These are phyloP conservation scores for Callocephalon fimbriatum DNA, from an alignment of 2,113 vertebrate species.

Conservation along the genomic window DNA sequence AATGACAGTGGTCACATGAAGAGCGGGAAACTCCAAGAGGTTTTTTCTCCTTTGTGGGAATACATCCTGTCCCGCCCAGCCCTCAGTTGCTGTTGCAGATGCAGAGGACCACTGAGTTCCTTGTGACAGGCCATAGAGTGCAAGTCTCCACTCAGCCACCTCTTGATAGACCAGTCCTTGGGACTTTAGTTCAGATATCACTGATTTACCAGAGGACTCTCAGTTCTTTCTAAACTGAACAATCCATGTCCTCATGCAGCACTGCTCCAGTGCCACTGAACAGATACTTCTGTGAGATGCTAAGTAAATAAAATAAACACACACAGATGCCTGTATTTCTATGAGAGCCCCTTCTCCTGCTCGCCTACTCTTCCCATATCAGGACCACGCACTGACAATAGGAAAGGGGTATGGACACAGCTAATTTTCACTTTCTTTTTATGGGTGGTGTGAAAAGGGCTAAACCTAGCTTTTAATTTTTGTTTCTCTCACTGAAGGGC, in stretches of 20 bases:
- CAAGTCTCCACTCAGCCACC: rapidly evolving
- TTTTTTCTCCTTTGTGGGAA: neutral
- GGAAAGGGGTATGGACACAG: neutral
- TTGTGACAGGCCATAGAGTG: neutral
- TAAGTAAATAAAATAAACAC: neutral
- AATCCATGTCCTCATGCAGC: neutral
- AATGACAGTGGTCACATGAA: neutral
- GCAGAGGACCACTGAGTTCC: neutral
- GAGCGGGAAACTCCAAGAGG: neutral
- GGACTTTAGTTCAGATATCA: neutral
- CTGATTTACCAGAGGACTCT: neutral
- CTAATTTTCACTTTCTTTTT: neutral
- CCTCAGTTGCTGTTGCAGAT: neutral
- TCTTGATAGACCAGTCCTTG: neutral
- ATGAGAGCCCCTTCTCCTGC: neutral
- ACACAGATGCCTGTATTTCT: neutral
- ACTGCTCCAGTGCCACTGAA: neutral
- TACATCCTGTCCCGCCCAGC: neutral
- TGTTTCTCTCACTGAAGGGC: neutral
- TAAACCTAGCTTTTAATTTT: neutral
- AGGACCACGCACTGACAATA: neutral
- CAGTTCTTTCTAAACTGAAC: neutral
- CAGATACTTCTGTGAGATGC: neutral
- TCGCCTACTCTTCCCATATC: neutral
- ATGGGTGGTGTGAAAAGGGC: neutral